phyloP scores from a whole-genome alignment of 2,113 vertebrate species.

The Heloderma charlesbogerti region DNA sequence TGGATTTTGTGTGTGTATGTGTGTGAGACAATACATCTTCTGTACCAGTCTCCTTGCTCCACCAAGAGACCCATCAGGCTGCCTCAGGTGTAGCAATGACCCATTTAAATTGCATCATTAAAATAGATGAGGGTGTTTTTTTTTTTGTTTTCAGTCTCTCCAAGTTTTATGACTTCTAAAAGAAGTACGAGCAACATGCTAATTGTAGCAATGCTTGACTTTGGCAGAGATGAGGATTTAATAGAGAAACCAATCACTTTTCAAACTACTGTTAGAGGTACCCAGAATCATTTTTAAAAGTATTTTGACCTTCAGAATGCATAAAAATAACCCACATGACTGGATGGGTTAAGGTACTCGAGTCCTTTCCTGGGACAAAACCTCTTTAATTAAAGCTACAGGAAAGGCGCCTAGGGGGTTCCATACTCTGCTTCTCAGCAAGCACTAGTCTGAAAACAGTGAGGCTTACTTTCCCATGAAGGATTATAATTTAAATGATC shows the following conservation, averaged over 20 bases:
- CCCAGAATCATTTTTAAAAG: slow-evolving; percentile 41
- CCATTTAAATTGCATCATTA: slow-evolving; percentile 64
- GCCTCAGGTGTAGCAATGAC: slow-evolving; percentile 58
- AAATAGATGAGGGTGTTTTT: slow-evolving; percentile 42
- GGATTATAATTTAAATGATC: not conserved
- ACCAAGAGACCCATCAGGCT: slow-evolving; percentile 50
- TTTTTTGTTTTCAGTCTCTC: slow-evolving; percentile 42
- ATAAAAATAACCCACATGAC: not conserved
- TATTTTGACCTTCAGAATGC: slow-evolving; percentile 47
- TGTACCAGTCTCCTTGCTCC: slow-evolving; percentile 13
- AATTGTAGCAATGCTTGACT: slow-evolving; percentile 50
- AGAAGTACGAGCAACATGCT: slow-evolving; percentile 54
- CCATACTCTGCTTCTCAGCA: not conserved
- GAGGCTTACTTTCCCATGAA: not conserved
- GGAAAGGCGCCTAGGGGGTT: not conserved
- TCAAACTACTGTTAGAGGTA: slow-evolving; percentile 36
- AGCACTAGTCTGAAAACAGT: slow-evolving; percentile 36
- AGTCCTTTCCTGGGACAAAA: slow-evolving; percentile 22
- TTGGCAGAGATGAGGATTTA: slow-evolving; percentile 42
- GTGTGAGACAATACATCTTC: not conserved
- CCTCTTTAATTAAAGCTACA: slow-evolving; percentile 23
- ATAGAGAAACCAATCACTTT: not conserved
- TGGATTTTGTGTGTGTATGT: not conserved
- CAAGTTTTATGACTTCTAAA: slow-evolving; percentile 43
- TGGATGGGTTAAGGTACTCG: slow-evolving; percentile 41